Evolutionary conservation across 1,140 invertebrate species (phyloP).

Genomic region (Metaphire vulgaris): DNA sequence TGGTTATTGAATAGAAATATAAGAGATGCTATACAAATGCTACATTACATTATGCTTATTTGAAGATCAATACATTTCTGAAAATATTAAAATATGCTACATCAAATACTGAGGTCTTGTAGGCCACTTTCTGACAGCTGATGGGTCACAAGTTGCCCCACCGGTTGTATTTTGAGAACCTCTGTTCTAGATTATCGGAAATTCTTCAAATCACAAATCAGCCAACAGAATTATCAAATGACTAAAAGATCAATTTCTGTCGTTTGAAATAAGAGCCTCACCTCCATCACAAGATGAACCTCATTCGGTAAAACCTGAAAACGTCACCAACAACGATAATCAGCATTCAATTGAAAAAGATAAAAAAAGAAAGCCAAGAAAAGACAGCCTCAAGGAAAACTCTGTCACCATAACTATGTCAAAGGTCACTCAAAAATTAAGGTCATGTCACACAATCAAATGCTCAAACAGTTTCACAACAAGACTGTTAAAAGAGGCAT

Average conservation of each 20-base stretch:
- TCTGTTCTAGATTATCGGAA: too few relatives aligned
- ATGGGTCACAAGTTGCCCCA: too few relatives aligned
- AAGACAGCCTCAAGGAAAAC: too few relatives aligned
- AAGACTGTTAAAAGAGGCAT: background rate
- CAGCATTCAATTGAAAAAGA: background rate
- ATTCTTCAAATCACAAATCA: background rate
- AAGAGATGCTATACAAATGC: too few relatives aligned
- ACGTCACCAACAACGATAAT: too few relatives aligned
- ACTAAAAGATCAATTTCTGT: background rate
- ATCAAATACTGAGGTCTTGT: background rate
- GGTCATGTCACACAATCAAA: background rate
- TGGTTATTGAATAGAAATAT: too few relatives aligned
- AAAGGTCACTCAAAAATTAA: background rate
- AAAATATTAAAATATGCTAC: too few relatives aligned
- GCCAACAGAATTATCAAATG: background rate
- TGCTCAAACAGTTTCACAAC: background rate
- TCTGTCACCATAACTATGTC: background rate
- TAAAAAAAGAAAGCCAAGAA: background rate
- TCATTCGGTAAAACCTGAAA: constrained; percentile 80
- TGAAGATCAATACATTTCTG: too few relatives aligned
- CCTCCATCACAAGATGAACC: constrained; percentile 96
- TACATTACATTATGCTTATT: too few relatives aligned
- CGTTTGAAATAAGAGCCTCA: constrained; percentile 39
- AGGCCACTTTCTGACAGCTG: too few relatives aligned
- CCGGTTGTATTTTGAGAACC: too few relatives aligned